Percentiles rank a stretch among this genome's conserved stretches.
These are phyloP conservation scores for Strix aluco DNA, from an alignment of 2,113 vertebrate genomes.

Conservation along the genomic window DNA sequence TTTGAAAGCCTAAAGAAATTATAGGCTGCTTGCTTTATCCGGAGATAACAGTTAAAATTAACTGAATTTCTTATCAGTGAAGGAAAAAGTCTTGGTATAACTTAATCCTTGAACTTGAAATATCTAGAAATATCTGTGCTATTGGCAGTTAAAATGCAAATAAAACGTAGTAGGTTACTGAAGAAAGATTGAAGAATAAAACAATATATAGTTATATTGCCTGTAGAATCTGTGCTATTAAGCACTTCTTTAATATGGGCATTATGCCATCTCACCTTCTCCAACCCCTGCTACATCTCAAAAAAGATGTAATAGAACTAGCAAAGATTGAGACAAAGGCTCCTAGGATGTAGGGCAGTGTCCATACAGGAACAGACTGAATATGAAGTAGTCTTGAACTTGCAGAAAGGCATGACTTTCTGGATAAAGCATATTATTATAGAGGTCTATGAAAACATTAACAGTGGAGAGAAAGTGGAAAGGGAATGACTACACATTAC, in stretches of 20 bases:
- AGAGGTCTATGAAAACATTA: neutral
- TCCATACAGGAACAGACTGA: neutral
- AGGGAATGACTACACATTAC: neutral
- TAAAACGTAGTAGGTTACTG: neutral
- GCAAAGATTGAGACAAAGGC: neutral
- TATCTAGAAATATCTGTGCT: neutral
- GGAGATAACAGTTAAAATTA: neutral
- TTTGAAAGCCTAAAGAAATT: neutral
- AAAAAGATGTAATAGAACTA: neutral
- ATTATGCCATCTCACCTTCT: neutral
- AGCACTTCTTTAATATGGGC: neutral
- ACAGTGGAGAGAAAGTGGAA: neutral
- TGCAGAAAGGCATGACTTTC: neutral
- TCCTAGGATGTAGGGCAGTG: neutral
- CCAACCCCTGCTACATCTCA: neutral
- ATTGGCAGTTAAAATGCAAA: neutral
- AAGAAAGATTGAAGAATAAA: neutral
- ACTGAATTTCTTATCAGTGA: neutral
- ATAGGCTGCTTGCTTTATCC: neutral
- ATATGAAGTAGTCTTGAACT: neutral
- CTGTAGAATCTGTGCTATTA: neutral
- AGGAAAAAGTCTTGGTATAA: neutral
- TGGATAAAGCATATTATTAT: neutral
- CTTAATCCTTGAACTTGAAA: neutral
- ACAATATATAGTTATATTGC: fast-evolving